Evolutionary conservation across 2,113 vertebrate species (phyloP), one percentile per base, ranked within the genome.

Genomic region (Anseranas semipalmata): DNA sequence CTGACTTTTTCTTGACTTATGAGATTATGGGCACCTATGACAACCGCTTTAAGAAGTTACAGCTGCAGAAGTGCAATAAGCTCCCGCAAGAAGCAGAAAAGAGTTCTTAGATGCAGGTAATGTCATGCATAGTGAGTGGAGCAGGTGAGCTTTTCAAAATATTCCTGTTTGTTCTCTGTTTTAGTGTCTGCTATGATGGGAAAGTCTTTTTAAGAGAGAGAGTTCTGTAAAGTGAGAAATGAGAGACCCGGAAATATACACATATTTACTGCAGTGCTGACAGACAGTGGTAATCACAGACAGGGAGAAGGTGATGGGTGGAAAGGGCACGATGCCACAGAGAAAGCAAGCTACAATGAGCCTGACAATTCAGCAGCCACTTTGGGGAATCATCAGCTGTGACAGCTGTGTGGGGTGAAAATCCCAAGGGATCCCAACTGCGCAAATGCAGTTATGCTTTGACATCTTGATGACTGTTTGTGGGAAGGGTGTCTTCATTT

Each of bases 401-500:
- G 85, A 70, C 2, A 12, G 24, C 65, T 92, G 65, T 83, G 62
- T 67, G 80, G 87, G 76, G 72, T 89, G 65, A 93, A 75, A 87
- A 52, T 92, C 90, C 73, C 80, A 62, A 72, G 72, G 72, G 95
- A 83, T 74, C 60, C 46, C 52, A 75, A 18, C 35, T 82, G 62
- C 2, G 0, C 56, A 93, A 87, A 72, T 86, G 66, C 76, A 37
- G 80, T 68, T 90, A 41, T 72, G 35, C 85, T 93, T 86, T 96
- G 88, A 82, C 83, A 96, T 75, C 73, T 90, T 41, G 53, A 50
- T 35, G 37, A 58, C 59, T 87, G 17, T 72, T 84, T 87, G 83
- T 73, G 50, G 75, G 46, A 95, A 93, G 77, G 24, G 27, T 94
- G 82, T 78, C 92, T 90, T 92, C 20, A 25, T 93, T 93, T 88